Conservation (phyloP, 2,113 vertebrate genomes). For the Apeltes quadracus region DNA sequence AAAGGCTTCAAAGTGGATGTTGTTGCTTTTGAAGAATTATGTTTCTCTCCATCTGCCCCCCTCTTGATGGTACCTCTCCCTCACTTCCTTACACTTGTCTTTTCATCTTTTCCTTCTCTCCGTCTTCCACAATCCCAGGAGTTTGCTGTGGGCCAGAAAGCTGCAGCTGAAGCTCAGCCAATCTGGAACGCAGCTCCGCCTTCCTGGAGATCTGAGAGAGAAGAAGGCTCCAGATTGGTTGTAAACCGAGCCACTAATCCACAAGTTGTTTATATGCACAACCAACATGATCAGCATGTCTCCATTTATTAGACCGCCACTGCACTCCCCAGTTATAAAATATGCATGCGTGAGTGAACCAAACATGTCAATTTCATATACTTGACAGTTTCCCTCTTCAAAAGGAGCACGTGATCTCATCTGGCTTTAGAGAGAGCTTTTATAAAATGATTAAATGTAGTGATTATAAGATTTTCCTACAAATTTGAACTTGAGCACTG, state of each 20-base stretch:
- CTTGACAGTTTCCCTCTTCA: conserved; percentile 15
- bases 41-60: conserved; percentile 49
- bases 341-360: conserved; percentile 41
- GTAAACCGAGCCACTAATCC: conserved; percentile 60
- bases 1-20: conserved; percentile 74
- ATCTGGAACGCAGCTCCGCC: conserved; percentile 84
- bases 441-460: background rate
- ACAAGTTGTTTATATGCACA: conserved; percentile 70
- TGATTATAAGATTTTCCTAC: background rate
- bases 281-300: conserved; percentile 36
- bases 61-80: conserved; percentile 46
- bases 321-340: conserved; percentile 42
- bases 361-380: conserved; percentile 21
- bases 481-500: background rate
- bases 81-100: conserved; percentile 84
- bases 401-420: conserved; percentile 13
- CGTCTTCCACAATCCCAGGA: conserved; percentile 78
- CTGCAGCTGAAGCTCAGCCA: conserved; percentile 85
- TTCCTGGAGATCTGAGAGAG: conserved; percentile 82
- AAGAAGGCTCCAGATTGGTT: conserved; percentile 67
- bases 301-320: conserved; percentile 43
- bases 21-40: conserved; percentile 75
- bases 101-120: conserved; percentile 83
- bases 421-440: background rate
- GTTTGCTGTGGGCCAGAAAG: conserved; percentile 82